A percentile compares a stretch with the other conserved stretches of the same genome.
phyloP scores from a whole-genome alignment of 2,797 vertebrate species.

The Macropodus opercularis region DNA sequence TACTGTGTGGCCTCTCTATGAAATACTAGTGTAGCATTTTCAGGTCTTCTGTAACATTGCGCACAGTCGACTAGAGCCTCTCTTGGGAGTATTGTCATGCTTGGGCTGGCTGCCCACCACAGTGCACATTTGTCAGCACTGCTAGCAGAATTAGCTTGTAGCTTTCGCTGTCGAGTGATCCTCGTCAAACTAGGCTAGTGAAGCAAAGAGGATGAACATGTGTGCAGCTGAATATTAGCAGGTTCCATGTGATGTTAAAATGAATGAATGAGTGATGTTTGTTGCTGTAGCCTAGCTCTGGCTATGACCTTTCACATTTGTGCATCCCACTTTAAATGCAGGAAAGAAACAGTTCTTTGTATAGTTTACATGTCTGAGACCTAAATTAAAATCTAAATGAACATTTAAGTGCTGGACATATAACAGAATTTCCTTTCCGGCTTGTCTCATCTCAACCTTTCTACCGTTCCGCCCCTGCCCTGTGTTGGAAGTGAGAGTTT shows the following conservation, averaged over 20 bases:
- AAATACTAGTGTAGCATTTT: slow-evolving; percentile 47
- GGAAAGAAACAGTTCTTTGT: too few species aligned
- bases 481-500: slow-evolving; percentile 66
- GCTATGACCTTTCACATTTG: too few species aligned
- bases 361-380: neutral
- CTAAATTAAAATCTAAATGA: neutral
- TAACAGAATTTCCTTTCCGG: slow-evolving; percentile 3
- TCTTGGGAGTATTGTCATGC: slow-evolving; percentile 52
- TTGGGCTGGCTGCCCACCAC: slow-evolving; percentile 15
- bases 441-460: neutral
- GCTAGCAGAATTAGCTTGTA: slow-evolving; percentile 17
- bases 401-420: neutral
- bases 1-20: slow-evolving; percentile 18
- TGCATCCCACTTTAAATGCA: too few species aligned
- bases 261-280: neutral
- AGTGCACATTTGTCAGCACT: slow-evolving; percentile 38
- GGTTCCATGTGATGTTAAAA: neutral
- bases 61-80: slow-evolving; percentile 8
- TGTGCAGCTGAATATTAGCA: neutral
- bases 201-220: neutral
- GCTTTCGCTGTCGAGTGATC: slow-evolving; percentile 2
- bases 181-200: slow-evolving; percentile 3
- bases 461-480: slow-evolving; percentile 25
- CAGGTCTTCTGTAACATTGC: slow-evolving; percentile 29
- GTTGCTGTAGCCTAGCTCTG: neutral